These are phyloP conservation scores for Thunnus albacares DNA, from an alignment of 2,797 vertebrate genomes.

Conservation along the genomic window DNA sequence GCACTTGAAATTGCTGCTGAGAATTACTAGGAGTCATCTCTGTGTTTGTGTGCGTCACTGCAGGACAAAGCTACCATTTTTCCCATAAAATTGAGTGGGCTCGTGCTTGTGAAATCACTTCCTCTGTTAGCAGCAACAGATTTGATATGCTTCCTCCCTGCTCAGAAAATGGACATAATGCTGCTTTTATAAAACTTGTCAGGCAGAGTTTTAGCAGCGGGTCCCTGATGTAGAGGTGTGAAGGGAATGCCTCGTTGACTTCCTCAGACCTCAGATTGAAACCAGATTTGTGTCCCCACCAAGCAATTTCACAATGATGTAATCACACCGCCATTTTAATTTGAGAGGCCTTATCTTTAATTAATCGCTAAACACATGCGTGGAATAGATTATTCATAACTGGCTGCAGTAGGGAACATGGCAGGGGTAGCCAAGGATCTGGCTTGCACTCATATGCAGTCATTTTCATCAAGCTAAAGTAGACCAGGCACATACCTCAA, in stretches of 20 bases:
- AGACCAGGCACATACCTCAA: constrained; percentile 67
- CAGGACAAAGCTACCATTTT: constrained; percentile 62
- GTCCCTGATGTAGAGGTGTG: constrained; percentile 77
- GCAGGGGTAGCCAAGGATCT: constrained; percentile 54
- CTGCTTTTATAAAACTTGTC: constrained; percentile 78
- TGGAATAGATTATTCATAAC: constrained; percentile 78
- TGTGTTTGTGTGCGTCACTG: constrained; percentile 33
- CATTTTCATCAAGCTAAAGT: constrained; percentile 71
- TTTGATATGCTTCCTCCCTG: constrained; percentile 63
- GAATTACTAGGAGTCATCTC: constrained; percentile 32
- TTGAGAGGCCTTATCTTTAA: constrained; percentile 79
- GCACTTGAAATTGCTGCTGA: constrained; percentile 37
- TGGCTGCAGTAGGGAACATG: constrained; percentile 66
- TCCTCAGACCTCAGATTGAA: constrained; percentile 75
- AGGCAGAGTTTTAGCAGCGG: constrained; percentile 61
- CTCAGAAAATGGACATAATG: constrained; percentile 60
- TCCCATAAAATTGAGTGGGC: constrained; percentile 43
- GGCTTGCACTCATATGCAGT: constrained; percentile 53
- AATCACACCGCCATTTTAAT: constrained; percentile 74
- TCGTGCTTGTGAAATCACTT: constrained; percentile 68
- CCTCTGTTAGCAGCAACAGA: constrained; percentile 67
- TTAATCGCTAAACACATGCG: constrained; percentile 77
- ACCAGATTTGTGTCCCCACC: constrained; percentile 79
- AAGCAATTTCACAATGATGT: constrained; percentile 71
- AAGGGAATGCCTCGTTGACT: constrained; percentile 73